phyloP scores from a whole-genome alignment of 1,140 invertebrate species.

The Dendroctonus ponderosae region DNA sequence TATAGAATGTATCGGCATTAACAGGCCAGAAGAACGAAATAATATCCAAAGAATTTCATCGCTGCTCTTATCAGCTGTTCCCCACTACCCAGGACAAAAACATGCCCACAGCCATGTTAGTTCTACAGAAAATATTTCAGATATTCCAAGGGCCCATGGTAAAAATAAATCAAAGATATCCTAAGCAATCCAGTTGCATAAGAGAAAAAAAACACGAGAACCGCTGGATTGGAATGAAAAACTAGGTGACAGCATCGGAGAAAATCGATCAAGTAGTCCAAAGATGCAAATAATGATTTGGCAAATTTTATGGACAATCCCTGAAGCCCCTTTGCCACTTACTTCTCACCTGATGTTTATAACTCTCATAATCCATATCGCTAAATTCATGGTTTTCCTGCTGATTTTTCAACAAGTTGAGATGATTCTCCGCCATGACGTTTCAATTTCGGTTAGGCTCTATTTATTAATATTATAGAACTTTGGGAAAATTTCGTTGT shows the following conservation, averaged over 20 bases:
- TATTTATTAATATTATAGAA: no score
- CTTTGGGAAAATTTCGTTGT: no score
- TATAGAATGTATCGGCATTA: no score
- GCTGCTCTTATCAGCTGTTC: no score
- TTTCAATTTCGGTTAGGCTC: conserved; percentile 20
- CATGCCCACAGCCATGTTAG: no score
- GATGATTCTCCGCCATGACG: conserved; percentile 28
- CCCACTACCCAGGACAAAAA: no score
- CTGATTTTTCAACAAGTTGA: conserved; percentile 30
- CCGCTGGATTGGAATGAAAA: not conserved
- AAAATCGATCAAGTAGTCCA: conserved; percentile 16
- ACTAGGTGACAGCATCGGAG: conserved; percentile 11
- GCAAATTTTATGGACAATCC: not conserved
- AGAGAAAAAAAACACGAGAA: conserved; percentile 12
- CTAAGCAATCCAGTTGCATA: conserved; percentile 17
- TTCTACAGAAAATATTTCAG: no score
- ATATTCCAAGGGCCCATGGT: no score
- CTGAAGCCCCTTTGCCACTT: conserved; percentile 13
- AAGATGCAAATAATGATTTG: not conserved
- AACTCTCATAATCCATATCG: no score
- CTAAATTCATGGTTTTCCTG: not conserved
- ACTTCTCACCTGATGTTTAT: conserved; percentile 25
- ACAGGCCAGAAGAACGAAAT: no score
- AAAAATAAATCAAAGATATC: no score
- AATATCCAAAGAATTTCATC: no score